phyloP scores from a whole-genome alignment of 1,140 invertebrate genomes.

The Drosophila chauvacae region DNA sequence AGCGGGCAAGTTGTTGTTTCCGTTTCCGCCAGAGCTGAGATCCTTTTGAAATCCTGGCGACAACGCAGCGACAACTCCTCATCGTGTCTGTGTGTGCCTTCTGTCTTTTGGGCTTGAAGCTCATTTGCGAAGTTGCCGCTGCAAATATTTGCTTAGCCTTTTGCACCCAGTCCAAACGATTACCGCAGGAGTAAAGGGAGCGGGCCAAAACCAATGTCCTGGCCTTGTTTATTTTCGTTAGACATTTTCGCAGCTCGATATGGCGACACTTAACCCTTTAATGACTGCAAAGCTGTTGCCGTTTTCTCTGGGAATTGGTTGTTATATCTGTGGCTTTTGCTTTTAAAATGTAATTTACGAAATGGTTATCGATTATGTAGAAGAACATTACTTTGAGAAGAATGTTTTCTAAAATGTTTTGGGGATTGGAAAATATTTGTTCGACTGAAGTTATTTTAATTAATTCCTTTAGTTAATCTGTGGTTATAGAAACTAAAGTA shows the following conservation, averaged over 20 bases:
- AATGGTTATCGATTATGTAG: not conserved
- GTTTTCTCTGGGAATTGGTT: constrained; percentile 1
- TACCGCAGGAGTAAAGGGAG: constrained; percentile 16
- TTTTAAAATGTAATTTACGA: not conserved
- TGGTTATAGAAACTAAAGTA: not conserved
- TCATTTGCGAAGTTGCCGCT: constrained; percentile 74
- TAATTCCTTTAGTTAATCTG: not conserved
- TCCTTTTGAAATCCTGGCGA: constrained; percentile 62
- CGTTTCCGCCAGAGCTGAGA: constrained; percentile 70
- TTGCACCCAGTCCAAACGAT: constrained; percentile 61
- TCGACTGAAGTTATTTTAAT: not conserved
- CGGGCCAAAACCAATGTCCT: not conserved
- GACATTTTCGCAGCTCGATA: constrained; percentile 40
- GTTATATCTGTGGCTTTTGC: constrained; percentile 10
- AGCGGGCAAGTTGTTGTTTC: constrained; percentile 76
- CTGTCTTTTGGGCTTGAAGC: constrained; percentile 52
- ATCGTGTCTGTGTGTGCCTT: constrained; percentile 34
- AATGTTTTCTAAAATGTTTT: not conserved
- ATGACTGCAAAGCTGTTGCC: constrained; percentile 31
- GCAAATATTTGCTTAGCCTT: constrained; percentile 80
- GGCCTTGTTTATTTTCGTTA: constrained; percentile 65
- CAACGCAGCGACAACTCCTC: constrained; percentile 41
- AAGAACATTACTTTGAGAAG: not conserved
- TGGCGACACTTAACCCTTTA: constrained; percentile 48
- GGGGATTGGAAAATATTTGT: not conserved